These are phyloP conservation scores for Bombylius discolor DNA, from an alignment of 2,888 invertebrate genomes.

Conservation along the genomic window DNA sequence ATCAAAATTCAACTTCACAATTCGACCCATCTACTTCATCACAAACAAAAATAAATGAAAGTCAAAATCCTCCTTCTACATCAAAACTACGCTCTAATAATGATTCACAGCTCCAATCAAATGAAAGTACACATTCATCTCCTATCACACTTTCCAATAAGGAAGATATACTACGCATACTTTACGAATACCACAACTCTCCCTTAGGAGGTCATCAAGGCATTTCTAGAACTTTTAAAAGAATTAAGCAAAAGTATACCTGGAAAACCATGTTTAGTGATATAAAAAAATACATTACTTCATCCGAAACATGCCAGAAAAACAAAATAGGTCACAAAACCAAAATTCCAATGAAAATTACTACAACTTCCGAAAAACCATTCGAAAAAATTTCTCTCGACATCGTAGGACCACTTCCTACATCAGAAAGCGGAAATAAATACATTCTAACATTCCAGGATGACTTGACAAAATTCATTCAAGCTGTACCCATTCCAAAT, in stretches of 20 bases:
- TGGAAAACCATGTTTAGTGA: conserved; percentile 8
- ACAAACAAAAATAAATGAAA: too few relatives aligned
- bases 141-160: too few relatives aligned
- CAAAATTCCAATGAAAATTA: conserved; percentile 7
- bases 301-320: neutral
- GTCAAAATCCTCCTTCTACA: too few relatives aligned
- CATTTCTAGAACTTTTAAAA: neutral
- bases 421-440: neutral
- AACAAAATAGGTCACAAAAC: neutral
- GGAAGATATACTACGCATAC: too few relatives aligned
- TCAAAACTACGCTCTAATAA: too few relatives aligned
- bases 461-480: neutral
- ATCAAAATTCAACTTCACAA: too few relatives aligned
- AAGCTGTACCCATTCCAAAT: neutral
- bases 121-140: too few relatives aligned
- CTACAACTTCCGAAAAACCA: neutral
- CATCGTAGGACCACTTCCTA: neutral
- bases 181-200: neutral
- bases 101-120: too few relatives aligned
- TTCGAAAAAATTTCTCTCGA: neutral
- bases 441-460: neutral
- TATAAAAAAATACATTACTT: conserved; percentile 1
- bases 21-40: too few relatives aligned
- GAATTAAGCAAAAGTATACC: neutral
- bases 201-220: neutral